Base-by-base conservation (phyloP, 2,113 vertebrate species). In the Emydura subglobosa region DNA sequence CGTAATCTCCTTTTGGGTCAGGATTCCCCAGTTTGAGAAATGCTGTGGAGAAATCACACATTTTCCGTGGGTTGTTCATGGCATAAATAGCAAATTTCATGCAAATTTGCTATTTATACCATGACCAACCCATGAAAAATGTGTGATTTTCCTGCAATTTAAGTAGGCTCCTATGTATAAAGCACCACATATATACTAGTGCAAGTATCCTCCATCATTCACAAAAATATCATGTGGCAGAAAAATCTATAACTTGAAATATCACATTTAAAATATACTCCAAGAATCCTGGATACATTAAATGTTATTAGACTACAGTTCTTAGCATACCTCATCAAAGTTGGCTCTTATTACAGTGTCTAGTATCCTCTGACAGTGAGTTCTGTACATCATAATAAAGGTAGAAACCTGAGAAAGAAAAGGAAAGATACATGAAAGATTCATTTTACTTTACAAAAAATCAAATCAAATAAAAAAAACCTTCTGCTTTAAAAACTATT, bases 311-410 rank as follows among this genome's bases (percentile, higher is more conserved):
- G 94, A 65, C 5, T 17, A 61, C 22, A 91, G 47, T 95, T 96
- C 90, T 57, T 54, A 84, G 85, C 98, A 97, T 97, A 98, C 99
- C 99, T 99, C 99, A 44, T 99, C 99, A 97, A 99, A 99, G 98
- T 99, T 99, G 98, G 99, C 99, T 97, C 99, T 98, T 97, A 99
- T 99, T 86, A 99, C 99, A 27, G 99, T 99, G 98, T 99, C 99
- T 97, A 99, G 98, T 98, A 99, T 99, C 98, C 99, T 99, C 98
- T 99, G 99, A 98, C 99, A 99, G 98, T 99, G 99, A 65, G 99
- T 99, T 98, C 99, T 99, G 97, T 99, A 99, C 99, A 99, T 99
- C 99, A 99, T 99, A 97, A 99, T 99, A 96, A 99, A 99, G 72
- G 99, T 99, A 85, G 99, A 99, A 96, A 99, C 99, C 99, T 99